Base-by-base conservation (phyloP, 2,797 vertebrate genomes). In the Scomberomorus guttatus region DNA sequence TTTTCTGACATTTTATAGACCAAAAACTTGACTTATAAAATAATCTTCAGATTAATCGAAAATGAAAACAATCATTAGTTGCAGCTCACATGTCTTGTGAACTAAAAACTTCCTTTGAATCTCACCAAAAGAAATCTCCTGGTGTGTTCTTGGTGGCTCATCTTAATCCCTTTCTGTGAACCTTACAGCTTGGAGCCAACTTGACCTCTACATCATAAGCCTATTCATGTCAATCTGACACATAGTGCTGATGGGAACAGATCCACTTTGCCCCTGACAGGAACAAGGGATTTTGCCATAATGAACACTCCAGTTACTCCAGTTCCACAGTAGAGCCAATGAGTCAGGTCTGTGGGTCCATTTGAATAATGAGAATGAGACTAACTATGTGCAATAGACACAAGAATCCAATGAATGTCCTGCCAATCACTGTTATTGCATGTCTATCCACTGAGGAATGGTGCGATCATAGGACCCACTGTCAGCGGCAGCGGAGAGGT, bases 221-320 rank as follows among this genome's bases (percentile, higher is more conserved):
- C 89, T 87, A 89, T 93, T 93, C 89, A 90, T 91, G 93, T 90
- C 91, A 90, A 90, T 90, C 90, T 90, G 90, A 91, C 90, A 91
- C 87, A 39, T 84, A 18, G 78, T n/a, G 83, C 83, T 91, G 90
- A 90, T 89, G 89, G 88, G 89, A 92, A 88, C 86, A 87, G 85
- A 90, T 93, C 92, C 92, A 92, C 92, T 92, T 87, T 88, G 87
- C 86, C 89, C 84, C 82, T 85, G 91, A 90, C 91, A 87, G 87
- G 86, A 90, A 92, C 86, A 91, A 90, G 92, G 89, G 90, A 91
- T 90, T 90, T 85, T 52, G 75, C 83, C 87, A 77, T 92, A 92
- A 93, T 92, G 92, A 92, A 93, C 90, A 92, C 90, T 93, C 90
- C 85, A 87, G 84, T 89, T 84, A 82, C 75, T 80, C 81, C 90